Conservation (phyloP, 2,888 invertebrate genomes). For the Papilio protenor region DNA sequence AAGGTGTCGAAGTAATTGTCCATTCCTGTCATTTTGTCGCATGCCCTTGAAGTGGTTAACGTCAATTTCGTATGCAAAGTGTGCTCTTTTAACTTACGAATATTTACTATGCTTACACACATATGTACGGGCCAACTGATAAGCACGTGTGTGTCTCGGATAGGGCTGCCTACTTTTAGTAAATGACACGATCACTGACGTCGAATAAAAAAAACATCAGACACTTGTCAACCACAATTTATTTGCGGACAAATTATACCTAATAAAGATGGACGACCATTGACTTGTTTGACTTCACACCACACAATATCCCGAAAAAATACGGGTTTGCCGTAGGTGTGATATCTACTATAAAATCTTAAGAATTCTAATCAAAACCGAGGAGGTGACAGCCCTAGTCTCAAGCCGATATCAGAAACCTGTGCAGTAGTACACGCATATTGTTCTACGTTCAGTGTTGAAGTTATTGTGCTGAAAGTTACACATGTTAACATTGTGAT, state of each 20-base stretch:
- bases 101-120: slow-evolving; percentile 46
- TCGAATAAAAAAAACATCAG: not conserved
- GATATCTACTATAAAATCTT: not conserved
- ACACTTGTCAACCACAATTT: not conserved
- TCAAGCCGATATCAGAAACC: slow-evolving; percentile 56
- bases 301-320: not conserved
- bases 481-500: slow-evolving; percentile 66
- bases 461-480: slow-evolving; percentile 69
- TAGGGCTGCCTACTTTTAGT: not conserved
- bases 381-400: not conserved
- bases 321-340: too few relatives aligned
- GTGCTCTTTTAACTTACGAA: slow-evolving; percentile 36
- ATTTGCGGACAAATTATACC: not conserved
- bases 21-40: slow-evolving; percentile 28
- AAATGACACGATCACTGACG: not conserved
- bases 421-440: slow-evolving; percentile 57
- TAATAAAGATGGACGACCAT: not conserved
- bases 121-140: slow-evolving; percentile 63
- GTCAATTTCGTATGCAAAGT: slow-evolving; percentile 39
- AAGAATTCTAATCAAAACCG: not conserved
- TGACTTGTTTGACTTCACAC: not conserved
- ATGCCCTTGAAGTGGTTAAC: slow-evolving; percentile 42
- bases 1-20: slow-evolving; percentile 27
- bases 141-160: slow-evolving; percentile 66
- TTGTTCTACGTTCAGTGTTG: slow-evolving; percentile 74